Evolutionary conservation across 1,140 invertebrate species (phyloP), one percentile per base, ranked within the genome.

Genomic region (Trachymyrmex cornetzi): DNA sequence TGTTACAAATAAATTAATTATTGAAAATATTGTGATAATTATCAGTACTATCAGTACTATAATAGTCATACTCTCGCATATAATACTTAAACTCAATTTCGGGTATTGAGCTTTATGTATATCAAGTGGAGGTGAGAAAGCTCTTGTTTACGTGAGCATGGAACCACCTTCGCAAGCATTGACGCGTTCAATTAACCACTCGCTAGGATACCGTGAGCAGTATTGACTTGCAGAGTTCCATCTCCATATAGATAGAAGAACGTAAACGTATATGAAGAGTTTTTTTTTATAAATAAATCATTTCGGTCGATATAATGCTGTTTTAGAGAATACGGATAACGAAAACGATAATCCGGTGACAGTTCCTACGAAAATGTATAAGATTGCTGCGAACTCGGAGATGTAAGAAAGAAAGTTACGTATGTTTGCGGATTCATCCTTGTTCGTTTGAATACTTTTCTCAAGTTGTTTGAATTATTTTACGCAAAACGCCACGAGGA

Each of bases 101-200:
- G 64, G 77, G 44, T 50, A 38, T 69, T 87, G 55, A 67, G 69
- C 34, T 53, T 87, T 63, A 74, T 55, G 63, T 87, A 55, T 61
- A 67, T 38, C 44, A 44, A 19, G 48, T n/a, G 61, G 86, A 89
- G 85, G 89, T 88, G 90, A 88, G 85, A 84, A 90, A 87, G 71
- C 80, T 89, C 71, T 89, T 91, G 82, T 90, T 91, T 89, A 77
- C 64, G 84, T 59, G 63, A 81, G 55, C 57, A 84, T 75, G 63
- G 77, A 89, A 89, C 88, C 85, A 86, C 53, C 86, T 87, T 34
- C 11, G 34, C 27, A 63, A 89, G 88, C 85, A 89, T 90, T 59
- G 72, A 90, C 80, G 87, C 87, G 90, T 93, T 91, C 87, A 90
- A 90, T 93, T 92, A 92, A 91, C 82, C 34, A 88, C 55, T 50